phyloP scores from a whole-genome alignment of 2,888 invertebrate species.

The Scotopteryx bipunctaria region DNA sequence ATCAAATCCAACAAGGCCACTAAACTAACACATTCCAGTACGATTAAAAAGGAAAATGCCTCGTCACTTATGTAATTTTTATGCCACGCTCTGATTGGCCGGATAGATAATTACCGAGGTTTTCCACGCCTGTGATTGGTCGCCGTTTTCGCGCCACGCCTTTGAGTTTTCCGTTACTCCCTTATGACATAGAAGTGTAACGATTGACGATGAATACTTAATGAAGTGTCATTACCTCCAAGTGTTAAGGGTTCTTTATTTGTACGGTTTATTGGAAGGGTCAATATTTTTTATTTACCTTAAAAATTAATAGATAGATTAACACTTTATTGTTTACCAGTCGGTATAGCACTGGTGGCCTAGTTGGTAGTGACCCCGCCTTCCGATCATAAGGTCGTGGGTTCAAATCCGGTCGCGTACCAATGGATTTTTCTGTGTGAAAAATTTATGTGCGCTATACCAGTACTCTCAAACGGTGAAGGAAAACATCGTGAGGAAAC shows the following conservation, averaged over 20 bases:
- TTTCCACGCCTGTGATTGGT: slow-evolving; percentile 61
- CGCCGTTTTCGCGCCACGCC: slow-evolving; percentile 55
- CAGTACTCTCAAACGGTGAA: too few species aligned
- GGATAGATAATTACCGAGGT: slow-evolving; percentile 43
- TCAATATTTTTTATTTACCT: slow-evolving; percentile 25
- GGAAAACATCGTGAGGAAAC: too few species aligned
- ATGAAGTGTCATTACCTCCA: slow-evolving; percentile 68
- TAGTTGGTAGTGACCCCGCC: too few species aligned
- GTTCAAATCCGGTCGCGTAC: too few species aligned
- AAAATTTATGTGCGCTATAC: too few species aligned
- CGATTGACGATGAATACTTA: slow-evolving; percentile 64
- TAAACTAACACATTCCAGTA: slow-evolving; percentile 46
- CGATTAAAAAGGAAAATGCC: slow-evolving; percentile 41
- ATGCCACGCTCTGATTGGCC: slow-evolving; percentile 57
- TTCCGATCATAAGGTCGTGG: too few species aligned
- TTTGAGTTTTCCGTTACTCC: slow-evolving; percentile 54
- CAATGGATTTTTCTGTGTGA: too few species aligned
- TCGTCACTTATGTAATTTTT: slow-evolving; percentile 44
- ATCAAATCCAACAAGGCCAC: slow-evolving; percentile 32
- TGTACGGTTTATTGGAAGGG: slow-evolving; percentile 23
- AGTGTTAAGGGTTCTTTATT: slow-evolving; percentile 39
- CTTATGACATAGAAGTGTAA: slow-evolving; percentile 63
- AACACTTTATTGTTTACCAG: too few species aligned
- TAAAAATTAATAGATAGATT: too few species aligned
- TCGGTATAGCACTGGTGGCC: too few species aligned